A percentile compares a stretch with the other conserved stretches of the same genome.
These are phyloP conservation scores for Vombatus ursinus DNA, from an alignment of 2,113 vertebrate genomes.

Conservation along the genomic window DNA sequence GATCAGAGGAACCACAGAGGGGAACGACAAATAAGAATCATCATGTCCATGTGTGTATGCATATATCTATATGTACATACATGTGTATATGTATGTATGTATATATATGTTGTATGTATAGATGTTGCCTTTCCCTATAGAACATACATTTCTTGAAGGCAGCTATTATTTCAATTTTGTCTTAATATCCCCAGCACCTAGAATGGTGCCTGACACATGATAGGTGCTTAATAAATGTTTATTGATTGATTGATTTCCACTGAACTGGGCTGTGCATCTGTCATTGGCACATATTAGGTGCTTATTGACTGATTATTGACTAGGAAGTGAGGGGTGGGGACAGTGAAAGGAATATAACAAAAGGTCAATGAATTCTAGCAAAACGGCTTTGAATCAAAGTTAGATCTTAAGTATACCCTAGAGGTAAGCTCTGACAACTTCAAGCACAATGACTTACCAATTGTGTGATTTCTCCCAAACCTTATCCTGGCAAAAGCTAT, in stretches of 20 bases:
- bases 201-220: background rate
- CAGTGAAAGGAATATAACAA: background rate
- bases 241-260: background rate
- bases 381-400: background rate
- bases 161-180: background rate
- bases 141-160: background rate
- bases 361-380: background rate
- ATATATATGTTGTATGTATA: background rate
- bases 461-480: background rate
- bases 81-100: too few species aligned
- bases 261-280: background rate
- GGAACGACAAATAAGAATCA: background rate
- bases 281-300: background rate
- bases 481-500: background rate
- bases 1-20: background rate
- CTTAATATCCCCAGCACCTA: background rate
- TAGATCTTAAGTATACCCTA: background rate
- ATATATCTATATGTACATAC: too few species aligned
- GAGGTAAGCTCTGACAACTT: background rate
- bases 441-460: background rate
- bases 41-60: background rate
- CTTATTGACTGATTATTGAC: background rate
- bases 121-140: background rate
- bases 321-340: background rate
- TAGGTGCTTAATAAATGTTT: background rate